Evolutionary conservation across 2,113 vertebrate genomes (phyloP).

Genomic region (Ivindomyrus marchei): DNA sequence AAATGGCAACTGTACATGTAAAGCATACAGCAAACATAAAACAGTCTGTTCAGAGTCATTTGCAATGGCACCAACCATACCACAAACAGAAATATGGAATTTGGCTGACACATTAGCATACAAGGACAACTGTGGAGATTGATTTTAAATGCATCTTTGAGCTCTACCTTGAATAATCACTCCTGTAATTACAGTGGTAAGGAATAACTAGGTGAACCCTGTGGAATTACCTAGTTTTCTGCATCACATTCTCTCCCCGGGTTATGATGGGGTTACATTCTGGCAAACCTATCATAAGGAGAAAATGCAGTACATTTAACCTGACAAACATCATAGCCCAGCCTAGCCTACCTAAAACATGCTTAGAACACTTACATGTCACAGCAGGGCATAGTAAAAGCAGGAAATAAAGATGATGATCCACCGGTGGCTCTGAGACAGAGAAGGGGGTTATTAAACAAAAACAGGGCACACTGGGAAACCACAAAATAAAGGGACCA

Average conservation of each 20-base stretch:
- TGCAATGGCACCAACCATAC: not conserved
- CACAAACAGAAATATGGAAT: slow-evolving; percentile 45
- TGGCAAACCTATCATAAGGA: too few relatives aligned
- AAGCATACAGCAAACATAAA: not conserved
- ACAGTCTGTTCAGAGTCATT: not conserved
- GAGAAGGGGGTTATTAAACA: not conserved
- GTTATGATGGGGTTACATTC: too few relatives aligned
- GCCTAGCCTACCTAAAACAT: too few relatives aligned
- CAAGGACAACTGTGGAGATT: slow-evolving; percentile 58
- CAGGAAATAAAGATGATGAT: not conserved
- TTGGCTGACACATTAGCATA: slow-evolving; percentile 48
- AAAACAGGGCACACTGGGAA: not conserved
- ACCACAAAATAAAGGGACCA: not conserved
- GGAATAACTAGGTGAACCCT: not conserved
- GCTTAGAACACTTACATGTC: too few relatives aligned
- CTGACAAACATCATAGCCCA: too few relatives aligned
- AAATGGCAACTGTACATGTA: not conserved
- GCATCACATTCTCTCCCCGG: not conserved
- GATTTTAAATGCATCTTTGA: slow-evolving; percentile 47
- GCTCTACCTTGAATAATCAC: slow-evolving; percentile 25
- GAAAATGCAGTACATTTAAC: too few relatives aligned
- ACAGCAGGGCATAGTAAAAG: not conserved
- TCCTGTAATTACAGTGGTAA: not conserved
- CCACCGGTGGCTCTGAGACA: not conserved
- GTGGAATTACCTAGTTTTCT: not conserved